Evolutionary conservation across 2,797 vertebrate species (phyloP), one percentile per base, ranked within the genome.

Genomic region (Poeciliopsis turneri): DNA sequence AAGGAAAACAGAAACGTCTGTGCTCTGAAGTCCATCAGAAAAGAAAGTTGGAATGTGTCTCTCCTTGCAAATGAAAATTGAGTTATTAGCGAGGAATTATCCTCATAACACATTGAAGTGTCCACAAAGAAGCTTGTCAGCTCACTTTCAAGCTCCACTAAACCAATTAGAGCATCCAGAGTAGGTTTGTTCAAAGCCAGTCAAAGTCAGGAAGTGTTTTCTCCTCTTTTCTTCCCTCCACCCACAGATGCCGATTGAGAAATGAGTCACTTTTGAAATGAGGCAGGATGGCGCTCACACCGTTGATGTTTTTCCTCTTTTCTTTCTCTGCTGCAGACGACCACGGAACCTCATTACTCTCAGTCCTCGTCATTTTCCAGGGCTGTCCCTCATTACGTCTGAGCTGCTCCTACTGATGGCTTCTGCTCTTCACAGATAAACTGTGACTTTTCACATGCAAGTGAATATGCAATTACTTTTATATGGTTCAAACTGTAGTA

Each of bases 91-190:
- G 53, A 81, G 80, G 82, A 90, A 88, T 86, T 82, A 87, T 87
- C 82, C 82, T 82, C 74, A 82, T 79, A 89, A 86, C 82, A 36
- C 76, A 78, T 73, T 78, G 82, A 87, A 84, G 86, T 85, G 80
- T 82, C 86, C 86, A 90, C 83, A 86, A 88, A 88, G 91, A 82
- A 77, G 86, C 88, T 84, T 86, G 85, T 88, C 91, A 84, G 88
- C 84, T 89, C 82, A 86, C 87, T 87, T 85, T 89, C 86, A 82
- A 84, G 83, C 77, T 76, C 88, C 57, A 66, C 83, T 85, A 89
- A 92, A 85, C 86, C 89, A 92, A 92, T 92, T 91, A 91, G 76
- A 78, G 83, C 74, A 49, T 89, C 84, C 74, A 79, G 82, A 87
- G 84, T 78, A 84, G 82, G 82, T 86, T 84, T 83, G 82, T 87